Conservation (phyloP, 2,113 vertebrate species). For the Climacteris rufus region DNA sequence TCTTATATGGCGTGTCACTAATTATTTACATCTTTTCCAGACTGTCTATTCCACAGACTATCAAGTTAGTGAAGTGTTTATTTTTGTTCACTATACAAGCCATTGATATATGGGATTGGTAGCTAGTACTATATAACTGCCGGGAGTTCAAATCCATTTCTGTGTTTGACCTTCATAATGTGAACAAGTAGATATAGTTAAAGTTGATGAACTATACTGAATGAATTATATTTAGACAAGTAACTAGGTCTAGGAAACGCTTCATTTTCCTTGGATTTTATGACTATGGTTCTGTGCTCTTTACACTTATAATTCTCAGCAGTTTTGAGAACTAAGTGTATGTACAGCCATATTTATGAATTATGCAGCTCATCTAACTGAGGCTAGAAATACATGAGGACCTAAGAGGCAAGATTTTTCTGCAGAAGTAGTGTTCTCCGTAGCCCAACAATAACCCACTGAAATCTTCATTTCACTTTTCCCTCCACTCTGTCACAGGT, state of each 20-base stretch:
- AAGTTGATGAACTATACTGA: slow-evolving; percentile 11
- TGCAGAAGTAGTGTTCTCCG: background rate
- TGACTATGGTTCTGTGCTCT: background rate
- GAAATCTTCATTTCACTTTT: background rate
- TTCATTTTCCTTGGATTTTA: slow-evolving; percentile 42
- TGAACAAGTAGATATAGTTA: slow-evolving; percentile 18
- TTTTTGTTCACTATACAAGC: background rate
- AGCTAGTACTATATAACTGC: background rate
- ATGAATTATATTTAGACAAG: slow-evolving; percentile 26
- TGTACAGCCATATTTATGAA: background rate
- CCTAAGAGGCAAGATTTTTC: background rate
- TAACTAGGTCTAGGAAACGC: background rate
- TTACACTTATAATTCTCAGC: background rate
- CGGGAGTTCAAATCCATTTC: background rate
- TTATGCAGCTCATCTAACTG: background rate
- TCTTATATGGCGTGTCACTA: background rate
- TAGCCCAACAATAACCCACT: background rate
- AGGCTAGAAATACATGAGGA: background rate
- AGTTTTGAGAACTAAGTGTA: slow-evolving; percentile 11
- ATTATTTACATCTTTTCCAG: slow-evolving; percentile 24
- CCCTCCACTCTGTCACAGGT: background rate
- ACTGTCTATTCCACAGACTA: background rate
- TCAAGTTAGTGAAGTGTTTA: slow-evolving; percentile 26
- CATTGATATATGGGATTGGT: background rate
- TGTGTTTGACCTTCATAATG: slow-evolving; percentile 26